Evolutionary conservation across 1,140 invertebrate genomes (phyloP).

Genomic region (silkworm (Bombyx mori)): DNA sequence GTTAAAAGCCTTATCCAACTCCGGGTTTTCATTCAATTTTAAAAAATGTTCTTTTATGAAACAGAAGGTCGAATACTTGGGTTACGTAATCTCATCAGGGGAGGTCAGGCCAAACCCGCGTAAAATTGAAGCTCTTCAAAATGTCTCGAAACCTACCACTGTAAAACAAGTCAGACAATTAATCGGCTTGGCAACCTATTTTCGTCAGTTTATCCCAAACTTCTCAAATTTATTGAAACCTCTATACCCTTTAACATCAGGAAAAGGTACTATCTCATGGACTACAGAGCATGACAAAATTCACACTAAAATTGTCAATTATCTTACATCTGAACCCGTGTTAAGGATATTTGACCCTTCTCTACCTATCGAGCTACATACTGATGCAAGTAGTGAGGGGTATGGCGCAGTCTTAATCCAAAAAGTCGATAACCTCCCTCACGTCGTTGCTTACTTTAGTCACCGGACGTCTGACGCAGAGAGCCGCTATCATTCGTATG

Average conservation of each 20-base stretch:
- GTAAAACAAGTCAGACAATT: constrained; percentile 29
- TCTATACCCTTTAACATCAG: constrained; percentile 19
- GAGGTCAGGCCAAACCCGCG: constrained; percentile 17
- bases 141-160: constrained; percentile 22
- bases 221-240: constrained; percentile 26
- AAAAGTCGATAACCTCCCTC: constrained; percentile 48
- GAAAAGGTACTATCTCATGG: constrained; percentile 14
- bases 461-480: constrained; percentile 43
- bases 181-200: constrained; percentile 34
- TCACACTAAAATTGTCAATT: constrained; percentile 10
- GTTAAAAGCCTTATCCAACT: constrained; percentile 12
- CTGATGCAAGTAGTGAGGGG: constrained; percentile 32
- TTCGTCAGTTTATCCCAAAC: constrained; percentile 31
- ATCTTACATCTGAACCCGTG: constrained; percentile 29
- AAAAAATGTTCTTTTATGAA: constrained; percentile 30
- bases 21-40: constrained; percentile 27
- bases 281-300: constrained; percentile 15
- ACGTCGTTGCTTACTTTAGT: constrained; percentile 51
- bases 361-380: constrained; percentile 40
- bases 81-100: constrained; percentile 11
- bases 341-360: constrained; percentile 35
- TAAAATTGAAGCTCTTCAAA: constrained; percentile 20
- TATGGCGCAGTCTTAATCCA: constrained; percentile 43
- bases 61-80: constrained; percentile 18
- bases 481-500: constrained; percentile 38